Base-by-base conservation (phyloP, 30 jellyfish, hydroid and myxozoan genomes). In the Aurelia sp. region DNA sequence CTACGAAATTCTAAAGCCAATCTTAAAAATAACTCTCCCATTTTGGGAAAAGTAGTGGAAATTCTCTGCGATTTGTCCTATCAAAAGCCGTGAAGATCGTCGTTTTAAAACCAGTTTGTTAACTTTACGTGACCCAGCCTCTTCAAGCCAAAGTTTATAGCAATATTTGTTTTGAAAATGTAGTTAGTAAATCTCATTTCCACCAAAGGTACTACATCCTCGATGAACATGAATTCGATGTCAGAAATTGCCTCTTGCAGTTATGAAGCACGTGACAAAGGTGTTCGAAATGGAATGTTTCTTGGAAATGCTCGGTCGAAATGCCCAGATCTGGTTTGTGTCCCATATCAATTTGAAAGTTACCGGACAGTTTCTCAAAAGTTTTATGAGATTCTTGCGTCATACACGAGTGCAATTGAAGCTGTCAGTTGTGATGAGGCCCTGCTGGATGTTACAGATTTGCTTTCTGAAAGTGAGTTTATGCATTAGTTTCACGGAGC, bases 361-460 rank as follows among this genome's bases (percentile, higher is more conserved):
- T 90, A 90, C 87, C 66, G 97, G 76, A 79, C 66, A n/a, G 99
- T 95, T 30, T 90, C 99, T 66, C 96, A 95, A 81, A 75, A 85
- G 77, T 86, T 95, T 63, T 95, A 90, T 62, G 96, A 90, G 60
- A 75, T 95, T 16, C 91, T 95, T 12, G 89, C 94, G 21, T 66
- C 90, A 27, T 85, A 60, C 82, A 90, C 98, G 17, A 52, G 94
- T 69, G 91, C 80, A 15, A 90, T 95, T 27, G 98, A 95, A 66
- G 98, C 99, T 48, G 98, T 95, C 11, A 95, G 99, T 66, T 95
- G 99, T 68, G 99, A 95, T 59, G 99, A 95, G 73, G 99, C 99
- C 4, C 71, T 90, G 85, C 85, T 95, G 61, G 99, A 95, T 60
- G 73, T 95, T 22, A 20, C 98, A 3, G 76, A 88, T 31, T 71